Percentiles rank a stretch among this genome's conserved stretches.
Evolutionary conservation across 2,113 vertebrate genomes (phyloP).

Genomic region (Forbesichthys papilliferus): DNA sequence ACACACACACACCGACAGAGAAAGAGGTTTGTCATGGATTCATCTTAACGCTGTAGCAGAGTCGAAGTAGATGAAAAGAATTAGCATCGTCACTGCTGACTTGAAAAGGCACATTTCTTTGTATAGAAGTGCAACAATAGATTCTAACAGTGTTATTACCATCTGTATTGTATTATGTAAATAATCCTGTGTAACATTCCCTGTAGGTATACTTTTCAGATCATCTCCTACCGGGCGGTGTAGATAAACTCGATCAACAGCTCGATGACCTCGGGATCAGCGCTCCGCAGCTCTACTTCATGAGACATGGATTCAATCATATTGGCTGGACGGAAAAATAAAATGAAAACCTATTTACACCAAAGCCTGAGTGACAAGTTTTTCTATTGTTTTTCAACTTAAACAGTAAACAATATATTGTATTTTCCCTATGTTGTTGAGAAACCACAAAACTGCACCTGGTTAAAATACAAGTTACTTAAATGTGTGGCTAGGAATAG

Average conservation of each 20-base stretch:
- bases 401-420: no score
- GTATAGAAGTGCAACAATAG: no score
- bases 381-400: neutral
- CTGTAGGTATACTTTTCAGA: neutral
- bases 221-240: constrained; percentile 84
- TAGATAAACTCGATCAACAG: constrained; percentile 96
- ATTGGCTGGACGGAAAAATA: constrained; percentile 79
- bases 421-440: no score
- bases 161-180: neutral
- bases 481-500: no score
- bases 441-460: no score
- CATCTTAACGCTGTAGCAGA: neutral
- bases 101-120: no score
- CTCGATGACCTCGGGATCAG: constrained; percentile 95
- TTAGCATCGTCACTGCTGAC: neutral
- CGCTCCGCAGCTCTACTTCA: constrained; percentile 94
- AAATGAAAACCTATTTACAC: no score
- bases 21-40: no score
- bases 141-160: no score
- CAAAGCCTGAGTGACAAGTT: neutral
- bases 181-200: neutral
- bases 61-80: neutral
- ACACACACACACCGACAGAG: neutral
- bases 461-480: no score
- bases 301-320: constrained; percentile 97